These are phyloP conservation scores for Echinometra lucunter DNA, from an alignment of 53 echinoderm and acorn worm genomes.

Conservation along the genomic window DNA sequence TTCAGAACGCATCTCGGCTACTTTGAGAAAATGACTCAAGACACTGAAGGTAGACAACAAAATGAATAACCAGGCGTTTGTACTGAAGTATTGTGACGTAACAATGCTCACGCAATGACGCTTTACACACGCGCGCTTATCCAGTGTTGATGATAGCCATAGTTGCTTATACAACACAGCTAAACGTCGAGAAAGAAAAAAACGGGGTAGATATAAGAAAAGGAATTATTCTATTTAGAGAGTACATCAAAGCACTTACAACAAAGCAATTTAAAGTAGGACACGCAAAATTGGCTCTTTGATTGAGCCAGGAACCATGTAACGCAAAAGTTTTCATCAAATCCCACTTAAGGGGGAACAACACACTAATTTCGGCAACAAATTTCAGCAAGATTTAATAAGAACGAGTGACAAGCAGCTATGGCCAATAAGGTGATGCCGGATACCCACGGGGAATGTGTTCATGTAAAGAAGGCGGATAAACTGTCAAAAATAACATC, in stretches of 20 bases:
- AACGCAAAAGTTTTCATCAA: constrained; percentile 38
- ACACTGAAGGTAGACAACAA: not conserved
- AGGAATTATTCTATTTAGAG: not conserved
- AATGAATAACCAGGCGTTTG: not conserved
- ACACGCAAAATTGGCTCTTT: not conserved
- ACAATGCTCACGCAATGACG: constrained; percentile 12
- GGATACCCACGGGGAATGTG: constrained; percentile 19
- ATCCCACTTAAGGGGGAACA: constrained; percentile 35
- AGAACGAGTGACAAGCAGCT: not conserved
- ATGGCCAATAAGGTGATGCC: constrained; percentile 53
- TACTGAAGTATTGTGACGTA: constrained; percentile 8
- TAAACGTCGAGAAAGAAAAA: not conserved
- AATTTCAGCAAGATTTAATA: constrained; percentile 31
- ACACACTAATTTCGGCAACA: constrained; percentile 23
- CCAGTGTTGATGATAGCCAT: not conserved
- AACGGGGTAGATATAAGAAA: not conserved
- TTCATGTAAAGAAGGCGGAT: constrained; percentile 9
- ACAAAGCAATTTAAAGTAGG: constrained; percentile 35
- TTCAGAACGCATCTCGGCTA: not conserved
- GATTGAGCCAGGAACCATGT: constrained; percentile 6
- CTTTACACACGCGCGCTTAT: not conserved
- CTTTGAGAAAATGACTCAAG: not conserved
- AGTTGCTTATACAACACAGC: not conserved
- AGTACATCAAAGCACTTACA: not conserved
- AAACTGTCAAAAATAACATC: not conserved